These are phyloP conservation scores for Ictalurus furcatus DNA, from an alignment of 2,113 vertebrate species.

Conservation along the genomic window DNA sequence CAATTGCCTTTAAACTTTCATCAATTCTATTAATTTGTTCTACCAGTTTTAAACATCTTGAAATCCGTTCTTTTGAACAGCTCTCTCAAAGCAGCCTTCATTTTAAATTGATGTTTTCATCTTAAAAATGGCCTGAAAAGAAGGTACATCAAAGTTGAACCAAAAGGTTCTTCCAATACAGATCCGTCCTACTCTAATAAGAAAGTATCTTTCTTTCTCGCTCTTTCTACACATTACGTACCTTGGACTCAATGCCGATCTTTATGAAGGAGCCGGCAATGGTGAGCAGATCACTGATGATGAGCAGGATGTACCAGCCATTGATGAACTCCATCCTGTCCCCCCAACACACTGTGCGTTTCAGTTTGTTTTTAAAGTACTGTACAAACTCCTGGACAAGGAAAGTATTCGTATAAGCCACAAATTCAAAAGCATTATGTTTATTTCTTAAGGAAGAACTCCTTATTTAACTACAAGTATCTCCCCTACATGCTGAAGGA, in stretches of 20 bases:
- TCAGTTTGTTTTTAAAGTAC: conserved; percentile 75
- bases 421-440: not conserved
- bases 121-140: not conserved
- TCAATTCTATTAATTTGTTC: not conserved
- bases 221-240: conserved; percentile 45
- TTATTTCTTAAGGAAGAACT: not conserved
- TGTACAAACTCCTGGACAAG: conserved; percentile 80
- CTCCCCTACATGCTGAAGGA: conserved; percentile 78
- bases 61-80: too few relatives aligned
- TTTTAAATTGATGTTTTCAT: not conserved
- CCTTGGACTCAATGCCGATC: conserved; percentile 91
- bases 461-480: not conserved
- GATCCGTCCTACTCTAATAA: not conserved
- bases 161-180: not conserved
- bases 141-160: not conserved
- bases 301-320: conserved; percentile 91
- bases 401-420: not conserved
- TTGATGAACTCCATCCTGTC: conserved; percentile 91
- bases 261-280: conserved; percentile 87
- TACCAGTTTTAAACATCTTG: not conserved
- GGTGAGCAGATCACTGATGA: conserved; percentile 88
- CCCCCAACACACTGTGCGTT: conserved; percentile 69
- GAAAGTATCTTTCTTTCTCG: not conserved
- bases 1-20: not conserved
- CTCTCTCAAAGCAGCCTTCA: not conserved